phyloP scores from a whole-genome alignment of 2,888 invertebrate genomes.

The Nemapogon koenigi region DNA sequence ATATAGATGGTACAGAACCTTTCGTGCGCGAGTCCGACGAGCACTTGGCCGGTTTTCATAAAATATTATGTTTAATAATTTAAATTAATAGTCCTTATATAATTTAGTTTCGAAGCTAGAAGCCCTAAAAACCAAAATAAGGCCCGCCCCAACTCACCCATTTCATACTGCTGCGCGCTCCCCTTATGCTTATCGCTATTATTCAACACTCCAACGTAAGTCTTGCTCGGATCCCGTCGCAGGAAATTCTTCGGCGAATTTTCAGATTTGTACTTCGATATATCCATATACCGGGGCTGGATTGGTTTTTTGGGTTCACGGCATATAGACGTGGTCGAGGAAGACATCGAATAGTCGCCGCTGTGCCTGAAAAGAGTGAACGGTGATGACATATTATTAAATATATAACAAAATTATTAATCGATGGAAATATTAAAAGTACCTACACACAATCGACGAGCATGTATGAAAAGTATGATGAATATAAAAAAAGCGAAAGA shows the following conservation, averaged over 20 bases:
- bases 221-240: slow-evolving; percentile 64
- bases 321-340: slow-evolving; percentile 48
- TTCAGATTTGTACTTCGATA: slow-evolving; percentile 66
- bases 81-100: too few relatives aligned
- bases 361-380: slow-evolving; percentile 39
- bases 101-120: too few relatives aligned
- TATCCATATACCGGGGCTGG: slow-evolving; percentile 64
- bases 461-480: too few relatives aligned
- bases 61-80: too few relatives aligned
- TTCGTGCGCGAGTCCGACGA: too few relatives aligned
- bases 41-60: too few relatives aligned
- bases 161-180: slow-evolving; percentile 47
- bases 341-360: slow-evolving; percentile 58
- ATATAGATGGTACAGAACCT: too few relatives aligned
- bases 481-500: too few relatives aligned
- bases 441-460: too few relatives aligned
- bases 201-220: slow-evolving; percentile 43
- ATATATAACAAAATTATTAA: too few relatives aligned
- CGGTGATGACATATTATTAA: too few relatives aligned
- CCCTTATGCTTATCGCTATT: slow-evolving; percentile 29
- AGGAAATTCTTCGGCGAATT: slow-evolving; percentile 53
- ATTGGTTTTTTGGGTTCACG: slow-evolving; percentile 25
- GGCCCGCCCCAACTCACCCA: slow-evolving; percentile 28
- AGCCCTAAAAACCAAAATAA: not conserved
- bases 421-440: too few relatives aligned